These are phyloP conservation scores for Mesochorus sp. DNA, from an alignment of 2,888 invertebrate species.

Conservation along the genomic window DNA sequence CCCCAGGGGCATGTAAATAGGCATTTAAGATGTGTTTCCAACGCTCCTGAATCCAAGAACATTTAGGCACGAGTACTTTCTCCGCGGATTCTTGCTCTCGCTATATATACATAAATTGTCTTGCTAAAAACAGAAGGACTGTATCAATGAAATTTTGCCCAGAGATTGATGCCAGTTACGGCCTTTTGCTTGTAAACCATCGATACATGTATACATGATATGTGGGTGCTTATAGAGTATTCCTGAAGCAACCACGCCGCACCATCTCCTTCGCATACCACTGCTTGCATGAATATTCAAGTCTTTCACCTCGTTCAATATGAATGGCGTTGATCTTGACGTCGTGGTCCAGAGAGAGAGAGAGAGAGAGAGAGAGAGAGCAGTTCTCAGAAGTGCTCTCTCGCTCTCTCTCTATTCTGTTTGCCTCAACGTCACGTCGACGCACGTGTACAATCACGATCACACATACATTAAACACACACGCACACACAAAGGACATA, in stretches of 20 bases:
- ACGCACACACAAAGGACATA: background rate
- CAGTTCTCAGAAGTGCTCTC: slow-evolving; percentile 32
- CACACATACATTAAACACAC: background rate
- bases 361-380: slow-evolving; percentile 6
- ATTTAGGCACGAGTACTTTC: slow-evolving; percentile 52
- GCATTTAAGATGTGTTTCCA: slow-evolving; percentile 70
- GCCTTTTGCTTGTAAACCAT: background rate
- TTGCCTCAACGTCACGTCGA: slow-evolving; percentile 44
- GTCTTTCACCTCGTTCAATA: slow-evolving; percentile 78
- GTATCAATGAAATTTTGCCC: background rate
- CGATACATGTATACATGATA: background rate
- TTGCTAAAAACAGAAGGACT: background rate
- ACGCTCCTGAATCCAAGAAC: slow-evolving; percentile 43
- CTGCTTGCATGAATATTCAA: slow-evolving; percentile 78
- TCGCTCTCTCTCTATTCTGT: slow-evolving; percentile 45
- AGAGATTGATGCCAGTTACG: background rate
- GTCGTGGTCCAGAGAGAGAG: slow-evolving; percentile 63
- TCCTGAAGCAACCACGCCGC: slow-evolving; percentile 37
- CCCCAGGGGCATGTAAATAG: slow-evolving; percentile 14
- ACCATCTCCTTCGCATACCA: slow-evolving; percentile 62
- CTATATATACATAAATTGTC: background rate
- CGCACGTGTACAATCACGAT: slow-evolving; percentile 34
- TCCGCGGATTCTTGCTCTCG: slow-evolving; percentile 56
- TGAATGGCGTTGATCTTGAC: slow-evolving; percentile 80
- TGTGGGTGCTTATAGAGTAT: slow-evolving; percentile 25